Evolutionary conservation across 2,113 vertebrate species (phyloP), one percentile per base, ranked within the genome.

Genomic region (Etheostoma spectabile): DNA sequence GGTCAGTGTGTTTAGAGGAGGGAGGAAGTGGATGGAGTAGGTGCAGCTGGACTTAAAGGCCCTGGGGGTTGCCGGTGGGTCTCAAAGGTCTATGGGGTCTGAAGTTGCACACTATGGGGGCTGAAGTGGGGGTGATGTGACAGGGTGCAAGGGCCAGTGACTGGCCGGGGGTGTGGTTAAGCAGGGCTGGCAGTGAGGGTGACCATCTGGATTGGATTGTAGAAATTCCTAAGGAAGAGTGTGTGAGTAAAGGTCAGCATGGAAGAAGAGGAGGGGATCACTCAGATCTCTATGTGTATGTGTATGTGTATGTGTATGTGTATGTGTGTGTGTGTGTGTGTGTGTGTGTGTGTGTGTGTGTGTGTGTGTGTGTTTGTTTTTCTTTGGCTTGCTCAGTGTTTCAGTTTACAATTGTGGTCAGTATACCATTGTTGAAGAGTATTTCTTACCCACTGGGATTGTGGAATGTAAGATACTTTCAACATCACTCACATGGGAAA

Each of bases 121-220:
- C 53, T 8, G 45, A 63, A 12, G n/a, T 24, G 74, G 65, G 63
- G 73, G 49, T 35, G 74, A 79, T 71, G 86, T 82, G 78, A 87
- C 55, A 46, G 64, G 68, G 76, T 77, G 42, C 77, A 79, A 84
- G 83, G 86, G 86, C 86, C 75, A 73, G 77, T 6, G 80, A 55
- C 42, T 74, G 84, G 77, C 72, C 16, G 65, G 53, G 78, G 78
- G 73, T 77, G 80, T 73, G 82, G 22, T 68, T 74, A 71, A 77
- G 57, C 65, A 55, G 65, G 51, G 60, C 78, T 52, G 71, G 79
- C 13, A 77, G 90, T 78, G 84, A 89, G 84, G 77, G 80, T 83
- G 91, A 93, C 93, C 94, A 95, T 95, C 94, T 95, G 95, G 95
- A 94, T 90, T 87, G 90, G 91, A 94, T 95, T 95, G 93, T 89